These are phyloP conservation scores for Stegostoma tigrinum DNA, from an alignment of 2,113 vertebrate species.

Conservation along the genomic window DNA sequence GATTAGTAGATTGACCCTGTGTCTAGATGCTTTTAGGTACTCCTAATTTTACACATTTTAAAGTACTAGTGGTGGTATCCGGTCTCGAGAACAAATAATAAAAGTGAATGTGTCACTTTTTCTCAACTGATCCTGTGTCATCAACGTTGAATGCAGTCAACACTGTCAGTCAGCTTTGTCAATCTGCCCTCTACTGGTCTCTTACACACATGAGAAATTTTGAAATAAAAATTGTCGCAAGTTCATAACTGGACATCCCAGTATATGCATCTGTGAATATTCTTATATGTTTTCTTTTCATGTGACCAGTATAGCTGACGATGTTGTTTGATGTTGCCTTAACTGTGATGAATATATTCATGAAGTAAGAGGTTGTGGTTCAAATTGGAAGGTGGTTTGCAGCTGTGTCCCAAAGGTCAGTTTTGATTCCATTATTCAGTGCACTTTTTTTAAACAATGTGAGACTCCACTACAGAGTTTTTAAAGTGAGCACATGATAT, in stretches of 20 bases:
- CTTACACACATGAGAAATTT: neutral
- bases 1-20: neutral
- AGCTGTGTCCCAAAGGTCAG: neutral
- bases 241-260: neutral
- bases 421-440: neutral
- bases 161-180: neutral
- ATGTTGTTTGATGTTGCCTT: neutral
- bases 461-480: neutral
- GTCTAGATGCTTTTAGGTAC: neutral
- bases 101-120: neutral
- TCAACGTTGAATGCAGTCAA: neutral
- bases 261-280: neutral
- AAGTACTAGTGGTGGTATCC: neutral
- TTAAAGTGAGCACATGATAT: neutral
- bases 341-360: neutral
- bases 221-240: neutral
- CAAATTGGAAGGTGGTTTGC: neutral
- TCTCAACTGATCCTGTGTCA: neutral
- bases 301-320: neutral
- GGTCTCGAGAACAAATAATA: neutral
- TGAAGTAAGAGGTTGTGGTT: neutral
- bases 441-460: neutral
- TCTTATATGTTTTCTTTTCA: neutral
- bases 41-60: neutral
- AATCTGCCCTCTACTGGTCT: conserved; percentile 22